A percentile compares a stretch with the other conserved stretches of the same genome.
These are phyloP conservation scores for Drosophila eohydei DNA, from an alignment of 2,888 invertebrate species.

Conservation along the genomic window DNA sequence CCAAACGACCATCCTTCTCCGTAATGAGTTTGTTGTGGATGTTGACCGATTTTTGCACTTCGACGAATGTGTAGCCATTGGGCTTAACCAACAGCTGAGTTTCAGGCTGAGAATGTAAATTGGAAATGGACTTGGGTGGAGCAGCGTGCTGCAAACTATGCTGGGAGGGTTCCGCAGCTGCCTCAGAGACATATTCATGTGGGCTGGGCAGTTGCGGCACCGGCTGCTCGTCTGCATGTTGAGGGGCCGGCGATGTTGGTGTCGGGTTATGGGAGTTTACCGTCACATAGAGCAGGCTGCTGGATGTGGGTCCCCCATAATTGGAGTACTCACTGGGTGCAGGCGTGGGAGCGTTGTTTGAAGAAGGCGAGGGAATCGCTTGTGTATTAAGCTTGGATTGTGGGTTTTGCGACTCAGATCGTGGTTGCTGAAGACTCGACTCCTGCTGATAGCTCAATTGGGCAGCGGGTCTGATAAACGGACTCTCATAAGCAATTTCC, in stretches of 20 bases:
- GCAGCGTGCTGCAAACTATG: constrained; percentile 49
- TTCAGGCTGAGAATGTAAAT: constrained; percentile 16
- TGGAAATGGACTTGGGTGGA: constrained; percentile 5
- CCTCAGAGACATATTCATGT: constrained; percentile 74
- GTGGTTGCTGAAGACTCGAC: constrained; percentile 23
- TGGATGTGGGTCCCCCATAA: constrained; percentile 50
- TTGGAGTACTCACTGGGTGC: constrained; percentile 21
- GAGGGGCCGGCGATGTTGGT: constrained; percentile 2
- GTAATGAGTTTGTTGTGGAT: constrained; percentile 84
- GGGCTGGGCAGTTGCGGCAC: constrained; percentile 56
- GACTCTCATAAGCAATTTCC: constrained; percentile 29
- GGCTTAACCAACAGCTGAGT: constrained; percentile 67
- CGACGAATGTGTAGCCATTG: constrained; percentile 86
- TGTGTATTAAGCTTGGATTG: constrained; percentile 56
- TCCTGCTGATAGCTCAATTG: constrained; percentile 61
- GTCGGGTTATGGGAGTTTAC: constrained; percentile 51
- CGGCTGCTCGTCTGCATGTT: constrained; percentile 16
- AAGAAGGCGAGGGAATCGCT: constrained; percentile 44
- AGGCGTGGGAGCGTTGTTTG: constrained; percentile 2
- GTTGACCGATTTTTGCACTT: constrained; percentile 88
- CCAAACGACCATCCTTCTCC: constrained; percentile 79
- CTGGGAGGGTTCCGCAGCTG: constrained; percentile 58
- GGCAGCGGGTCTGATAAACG: constrained; percentile 52
- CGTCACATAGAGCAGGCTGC: constrained; percentile 73
- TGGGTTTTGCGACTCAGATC: constrained; percentile 2